phyloP scores from a whole-genome alignment of 2,797 vertebrate genomes.

The Bufotes viridis region DNA sequence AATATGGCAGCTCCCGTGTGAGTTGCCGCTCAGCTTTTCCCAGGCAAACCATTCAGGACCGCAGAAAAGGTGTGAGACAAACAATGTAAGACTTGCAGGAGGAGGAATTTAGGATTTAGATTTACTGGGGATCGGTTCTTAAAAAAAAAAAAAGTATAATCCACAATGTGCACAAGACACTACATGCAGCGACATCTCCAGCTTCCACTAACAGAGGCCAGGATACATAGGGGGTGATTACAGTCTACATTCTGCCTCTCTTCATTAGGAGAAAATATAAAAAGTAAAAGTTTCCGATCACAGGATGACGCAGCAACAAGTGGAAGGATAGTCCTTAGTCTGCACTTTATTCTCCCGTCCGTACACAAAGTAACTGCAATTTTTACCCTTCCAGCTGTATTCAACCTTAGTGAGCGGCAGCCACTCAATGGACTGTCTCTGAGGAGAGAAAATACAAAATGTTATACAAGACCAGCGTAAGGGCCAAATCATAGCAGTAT shows the following conservation, averaged over 20 bases:
- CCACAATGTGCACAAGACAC: too few species aligned
- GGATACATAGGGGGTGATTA: too few species aligned
- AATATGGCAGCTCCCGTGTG: too few species aligned
- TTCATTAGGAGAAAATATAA: neutral
- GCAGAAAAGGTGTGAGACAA: neutral
- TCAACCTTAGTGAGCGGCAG: slow-evolving; percentile 80
- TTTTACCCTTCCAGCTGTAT: slow-evolving; percentile 79
- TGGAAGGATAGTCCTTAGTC: slow-evolving; percentile 77
- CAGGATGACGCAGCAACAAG: slow-evolving; percentile 74
- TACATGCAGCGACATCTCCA: too few species aligned
- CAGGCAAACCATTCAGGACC: neutral
- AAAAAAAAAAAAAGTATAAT: too few species aligned
- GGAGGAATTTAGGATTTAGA: neutral
- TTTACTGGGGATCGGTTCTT: too few species aligned
- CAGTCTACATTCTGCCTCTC: neutral
- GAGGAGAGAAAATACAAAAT: slow-evolving; percentile 47
- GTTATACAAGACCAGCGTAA: neutral
- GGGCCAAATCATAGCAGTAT: neutral
- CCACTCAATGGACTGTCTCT: slow-evolving; percentile 82
- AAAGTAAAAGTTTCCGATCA: neutral
- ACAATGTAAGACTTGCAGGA: neutral
- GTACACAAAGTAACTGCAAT: slow-evolving; percentile 78
- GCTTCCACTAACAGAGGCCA: too few species aligned
- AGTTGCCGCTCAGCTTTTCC: too few species aligned
- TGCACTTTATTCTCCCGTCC: slow-evolving; percentile 79